Evolutionary conservation across 2,797 vertebrate genomes (phyloP).

Genomic region (Crenichthys baileyi): DNA sequence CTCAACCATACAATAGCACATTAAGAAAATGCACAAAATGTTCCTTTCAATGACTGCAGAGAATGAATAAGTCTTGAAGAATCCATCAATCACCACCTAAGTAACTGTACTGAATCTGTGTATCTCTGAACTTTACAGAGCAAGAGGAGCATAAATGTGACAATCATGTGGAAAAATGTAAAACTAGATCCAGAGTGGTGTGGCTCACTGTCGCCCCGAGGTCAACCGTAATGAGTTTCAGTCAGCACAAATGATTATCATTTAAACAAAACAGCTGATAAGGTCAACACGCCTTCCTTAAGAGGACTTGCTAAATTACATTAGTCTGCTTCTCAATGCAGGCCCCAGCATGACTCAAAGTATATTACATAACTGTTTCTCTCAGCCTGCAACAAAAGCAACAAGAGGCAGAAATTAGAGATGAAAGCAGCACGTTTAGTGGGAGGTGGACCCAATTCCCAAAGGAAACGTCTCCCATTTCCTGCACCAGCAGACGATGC

Average conservation of each 20-base stretch:
- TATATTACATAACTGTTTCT: slow-evolving; percentile 51
- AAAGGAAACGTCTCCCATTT: slow-evolving; percentile 40
- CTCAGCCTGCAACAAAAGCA: slow-evolving; percentile 29
- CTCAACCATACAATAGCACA: slow-evolving; percentile 3
- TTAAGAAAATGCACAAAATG: slow-evolving; percentile 37
- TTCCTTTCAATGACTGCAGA: not conserved
- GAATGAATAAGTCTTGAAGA: slow-evolving; percentile 14
- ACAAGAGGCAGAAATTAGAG: slow-evolving; percentile 36
- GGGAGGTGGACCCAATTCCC: slow-evolving; percentile 22
- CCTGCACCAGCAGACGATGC: slow-evolving; percentile 40
- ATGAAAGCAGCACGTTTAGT: slow-evolving; percentile 33
- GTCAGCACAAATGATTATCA: slow-evolving; percentile 17
- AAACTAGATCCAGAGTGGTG: slow-evolving; percentile 2
- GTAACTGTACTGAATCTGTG: not conserved
- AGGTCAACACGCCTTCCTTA: slow-evolving; percentile 24
- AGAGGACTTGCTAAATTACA: slow-evolving; percentile 42
- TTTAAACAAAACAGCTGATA: slow-evolving; percentile 36
- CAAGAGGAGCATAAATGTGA: not conserved
- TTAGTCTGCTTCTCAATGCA: slow-evolving; percentile 24
- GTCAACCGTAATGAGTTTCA: slow-evolving; percentile 4
- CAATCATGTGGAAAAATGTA: slow-evolving; percentile 34
- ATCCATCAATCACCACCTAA: not conserved
- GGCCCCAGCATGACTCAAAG: slow-evolving; percentile 28
- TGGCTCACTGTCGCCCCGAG: accelerated
- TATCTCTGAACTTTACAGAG: slow-evolving; percentile 2